Evolutionary conservation across 2,797 vertebrate genomes (phyloP).

Genomic region (Sylvia borin): DNA sequence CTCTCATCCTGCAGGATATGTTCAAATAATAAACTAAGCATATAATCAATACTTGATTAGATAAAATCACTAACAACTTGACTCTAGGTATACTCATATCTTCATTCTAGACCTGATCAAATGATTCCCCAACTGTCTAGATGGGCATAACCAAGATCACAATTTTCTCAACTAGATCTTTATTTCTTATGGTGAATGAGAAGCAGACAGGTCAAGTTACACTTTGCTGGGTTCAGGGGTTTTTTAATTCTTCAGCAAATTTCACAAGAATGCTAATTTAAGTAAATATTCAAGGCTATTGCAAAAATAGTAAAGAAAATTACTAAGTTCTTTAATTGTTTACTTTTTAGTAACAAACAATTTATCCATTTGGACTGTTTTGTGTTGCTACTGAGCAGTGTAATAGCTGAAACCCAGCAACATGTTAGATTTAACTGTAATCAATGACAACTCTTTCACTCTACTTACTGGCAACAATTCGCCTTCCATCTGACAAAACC

Average conservation of each 20-base stretch:
- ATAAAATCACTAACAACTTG: background rate
- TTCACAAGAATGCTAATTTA: background rate
- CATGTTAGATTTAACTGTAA: background rate
- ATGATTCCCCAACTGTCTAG: background rate
- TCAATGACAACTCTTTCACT: background rate
- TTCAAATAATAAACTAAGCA: background rate
- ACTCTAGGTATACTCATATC: background rate
- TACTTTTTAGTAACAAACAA: background rate
- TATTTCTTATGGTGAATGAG: background rate
- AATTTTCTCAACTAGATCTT: background rate
- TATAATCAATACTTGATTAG: background rate
- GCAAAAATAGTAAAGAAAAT: background rate
- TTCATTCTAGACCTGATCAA: background rate
- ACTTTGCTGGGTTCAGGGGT: background rate
- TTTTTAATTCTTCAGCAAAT: background rate
- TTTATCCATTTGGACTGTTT: background rate
- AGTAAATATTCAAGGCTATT: background rate
- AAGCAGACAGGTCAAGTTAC: background rate
- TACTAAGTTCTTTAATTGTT: background rate
- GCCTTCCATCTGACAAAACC: slow-evolving; percentile 94
- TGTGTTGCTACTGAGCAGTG: background rate
- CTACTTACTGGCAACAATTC: slow-evolving; percentile 89
- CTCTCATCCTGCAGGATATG: background rate
- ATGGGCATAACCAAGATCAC: background rate
- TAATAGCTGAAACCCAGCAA: background rate